Base-by-base conservation (phyloP, 1,140 invertebrate genomes). In the Pachypeltis micranthus region DNA sequence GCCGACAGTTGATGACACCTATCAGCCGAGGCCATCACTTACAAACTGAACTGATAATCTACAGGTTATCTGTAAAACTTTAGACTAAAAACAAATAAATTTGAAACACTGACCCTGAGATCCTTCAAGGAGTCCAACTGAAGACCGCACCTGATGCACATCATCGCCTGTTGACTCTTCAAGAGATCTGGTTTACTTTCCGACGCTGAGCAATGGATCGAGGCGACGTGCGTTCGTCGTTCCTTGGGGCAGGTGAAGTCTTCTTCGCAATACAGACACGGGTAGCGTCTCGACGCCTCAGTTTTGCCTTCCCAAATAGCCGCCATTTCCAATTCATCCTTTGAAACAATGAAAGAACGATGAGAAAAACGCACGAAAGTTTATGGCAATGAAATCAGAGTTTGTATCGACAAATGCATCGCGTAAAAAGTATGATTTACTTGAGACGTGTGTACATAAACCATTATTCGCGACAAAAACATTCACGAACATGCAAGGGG, bases 161-260 rank as follows among this genome's bases (percentile, higher is more conserved):
- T 59, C 21, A 54, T 61, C 25, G 54, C 14, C 10, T 21, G 10
- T 59, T 26, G n/a, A 26, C 28, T 64, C 31, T 55, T 51, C 29
- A 58, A 23, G 2, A 62, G 31, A 12, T 64, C 61, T 7, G 28
- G 31, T 47, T 57, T 61, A 27, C 64, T 60, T 29, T 62, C 31
- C 21, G 51, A n/a, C 14, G 44, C 16, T n/a, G 57, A n/a, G 23
- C 59, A 68, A 73, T 78, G 75, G 10, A 75, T 65, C 28, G 77
- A 72, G 21, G 74, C 76, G 66, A 78, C 78, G 68, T 87, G 84
- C 21, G 83, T 77, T 39, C 83, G 73, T 31, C 85, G 74, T 68
- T 86, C 85, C 63, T 84, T 84, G 0, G 81, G 76, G 28, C 82
- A 82, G 19, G 80, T 76, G 67, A 86, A 85, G 16, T 78, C 77